Conservation (phyloP, 2,797 vertebrate genomes). For the Mus spretus region DNA sequence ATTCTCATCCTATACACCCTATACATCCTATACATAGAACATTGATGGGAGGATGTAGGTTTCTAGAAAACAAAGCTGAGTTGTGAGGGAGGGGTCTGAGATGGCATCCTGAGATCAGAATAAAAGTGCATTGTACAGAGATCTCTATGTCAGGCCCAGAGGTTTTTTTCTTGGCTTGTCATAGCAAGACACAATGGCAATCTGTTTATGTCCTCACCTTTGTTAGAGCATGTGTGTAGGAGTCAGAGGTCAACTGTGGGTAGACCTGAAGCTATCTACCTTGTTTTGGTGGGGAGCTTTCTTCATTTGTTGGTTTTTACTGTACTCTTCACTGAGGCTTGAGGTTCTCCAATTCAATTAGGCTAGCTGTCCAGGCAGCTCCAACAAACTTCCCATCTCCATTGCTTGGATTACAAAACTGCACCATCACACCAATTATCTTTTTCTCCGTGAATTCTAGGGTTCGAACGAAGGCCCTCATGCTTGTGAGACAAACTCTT, state of each 20-base stretch:
- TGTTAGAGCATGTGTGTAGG: not conserved
- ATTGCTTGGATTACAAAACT: not conserved
- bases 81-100: not conserved
- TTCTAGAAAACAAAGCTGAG: not conserved
- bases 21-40: not conserved
- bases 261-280: not conserved
- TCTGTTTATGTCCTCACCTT: not conserved
- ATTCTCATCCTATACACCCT: not conserved
- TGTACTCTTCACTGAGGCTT: not conserved
- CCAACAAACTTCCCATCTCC: no score
- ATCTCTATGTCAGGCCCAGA: not conserved
- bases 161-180: not conserved
- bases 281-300: not conserved
- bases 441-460: not conserved
- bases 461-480: not conserved
- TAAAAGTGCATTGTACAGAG: not conserved
- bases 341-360: not conserved
- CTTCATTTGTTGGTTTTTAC: not conserved
- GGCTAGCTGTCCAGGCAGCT: not conserved
- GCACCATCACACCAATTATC: not conserved
- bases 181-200: not conserved
- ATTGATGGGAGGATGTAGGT: not conserved
- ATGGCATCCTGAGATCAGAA: not conserved
- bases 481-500: not conserved
- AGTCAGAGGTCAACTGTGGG: not conserved